Evolutionary conservation across 1,140 invertebrate genomes (phyloP), one percentile per base, ranked within the genome.

Genomic region (Drosophila asahinai): DNA sequence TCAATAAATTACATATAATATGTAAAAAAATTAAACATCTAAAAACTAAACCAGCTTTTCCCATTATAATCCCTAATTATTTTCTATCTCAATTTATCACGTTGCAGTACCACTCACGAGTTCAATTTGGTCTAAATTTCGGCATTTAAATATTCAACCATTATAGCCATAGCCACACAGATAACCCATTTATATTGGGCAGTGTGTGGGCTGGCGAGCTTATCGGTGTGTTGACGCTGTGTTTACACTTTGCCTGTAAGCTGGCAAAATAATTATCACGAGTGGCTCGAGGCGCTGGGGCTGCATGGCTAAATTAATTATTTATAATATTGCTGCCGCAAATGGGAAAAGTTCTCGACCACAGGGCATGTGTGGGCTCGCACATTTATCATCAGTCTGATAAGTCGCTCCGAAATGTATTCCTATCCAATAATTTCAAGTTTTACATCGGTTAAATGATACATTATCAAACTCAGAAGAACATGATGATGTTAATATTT

Each of bases 221-320:
- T 27, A 30, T 58, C 38, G 62, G 25, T 67, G 58, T 68, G 66
- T 55, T 38, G 38, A 38, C 33, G 40, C 17, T 25, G 60, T 59
- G 36, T 60, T 73, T 73, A 72, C 54, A 73, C 36, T 49, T 52
- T 55, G 49, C 54, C 62, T 59, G 74, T 27, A 67, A 67, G 61
- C 72, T 47, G 76, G 47, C 47, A 77, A 48, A 75, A 60, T 80
- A 71, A 62, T 67, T 67, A 81, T 72, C 43, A 59, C 48, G 27
- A 66, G 52, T 27, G n/a, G 47, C 75, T 51, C n/a, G 25, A 47
- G 60, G 66, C 43, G 22, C 27, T 48, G 22, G 17, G 9, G 27
- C 54, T 62, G 51, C 63, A 17, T 61, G 38, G 48, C 15, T 40
- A 86, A 72, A 70, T 82, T 49, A 76, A 77, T 86, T 82, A 86